These are phyloP conservation scores for Xylocopa sonorina DNA, from an alignment of 1,140 invertebrate genomes.

Conservation along the genomic window DNA sequence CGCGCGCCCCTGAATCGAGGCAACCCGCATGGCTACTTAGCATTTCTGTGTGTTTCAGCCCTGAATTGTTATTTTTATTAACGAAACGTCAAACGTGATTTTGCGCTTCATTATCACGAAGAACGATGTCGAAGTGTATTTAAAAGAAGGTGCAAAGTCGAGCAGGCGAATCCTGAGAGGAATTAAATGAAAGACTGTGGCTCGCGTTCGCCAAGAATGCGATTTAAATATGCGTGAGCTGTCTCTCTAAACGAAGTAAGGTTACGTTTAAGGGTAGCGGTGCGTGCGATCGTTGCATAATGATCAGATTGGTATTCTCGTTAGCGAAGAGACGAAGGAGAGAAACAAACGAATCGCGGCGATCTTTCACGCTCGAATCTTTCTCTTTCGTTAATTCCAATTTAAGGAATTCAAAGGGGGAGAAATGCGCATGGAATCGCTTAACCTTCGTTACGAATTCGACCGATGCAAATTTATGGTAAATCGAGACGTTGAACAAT, in stretches of 20 bases:
- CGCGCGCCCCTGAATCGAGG: too few relatives aligned
- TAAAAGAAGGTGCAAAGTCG: neutral
- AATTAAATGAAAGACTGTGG: neutral
- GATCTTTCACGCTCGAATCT: neutral
- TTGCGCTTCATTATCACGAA: too few relatives aligned
- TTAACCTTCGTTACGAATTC: neutral
- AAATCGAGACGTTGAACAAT: neutral
- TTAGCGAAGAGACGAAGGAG: slow-evolving; percentile 1
- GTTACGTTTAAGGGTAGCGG: slow-evolving; percentile 17
- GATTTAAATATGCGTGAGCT: slow-evolving; percentile 11
- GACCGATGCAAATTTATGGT: slow-evolving; percentile 1
- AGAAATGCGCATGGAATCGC: neutral
- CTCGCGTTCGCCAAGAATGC: neutral
- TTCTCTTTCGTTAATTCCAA: slow-evolving; percentile 11
- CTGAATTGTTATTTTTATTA: too few relatives aligned
- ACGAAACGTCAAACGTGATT: too few relatives aligned
- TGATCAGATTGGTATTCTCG: slow-evolving; percentile 12
- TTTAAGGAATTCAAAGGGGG: slow-evolving; percentile 6
- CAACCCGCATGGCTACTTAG: too few relatives aligned
- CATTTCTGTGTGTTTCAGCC: too few relatives aligned
- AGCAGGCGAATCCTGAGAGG: too few relatives aligned
- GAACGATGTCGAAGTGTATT: neutral
- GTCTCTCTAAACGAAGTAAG: neutral
- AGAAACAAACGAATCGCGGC: slow-evolving; percentile 23
- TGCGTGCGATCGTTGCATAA: slow-evolving; percentile 5